Evolutionary conservation across 2,888 invertebrate genomes (phyloP).

Genomic region (Tachina lurida): DNA sequence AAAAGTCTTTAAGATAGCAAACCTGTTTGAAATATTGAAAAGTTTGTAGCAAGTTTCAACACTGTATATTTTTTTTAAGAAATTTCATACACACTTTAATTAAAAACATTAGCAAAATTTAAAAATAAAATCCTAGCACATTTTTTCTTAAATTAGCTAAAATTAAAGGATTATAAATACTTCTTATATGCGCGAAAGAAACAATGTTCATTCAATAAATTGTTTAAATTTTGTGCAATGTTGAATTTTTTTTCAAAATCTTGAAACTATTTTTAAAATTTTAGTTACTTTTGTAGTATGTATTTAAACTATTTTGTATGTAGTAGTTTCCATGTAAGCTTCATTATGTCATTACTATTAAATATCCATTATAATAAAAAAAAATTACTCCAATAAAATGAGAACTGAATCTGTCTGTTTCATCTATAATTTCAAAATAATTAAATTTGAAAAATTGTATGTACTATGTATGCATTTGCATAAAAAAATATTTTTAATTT

Average conservation of each 20-base stretch:
- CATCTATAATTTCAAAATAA: conserved; percentile 37
- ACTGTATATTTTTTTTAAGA: background rate
- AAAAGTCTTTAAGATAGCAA: conserved; percentile 12
- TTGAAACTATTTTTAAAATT: too few relatives aligned
- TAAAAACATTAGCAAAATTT: too few relatives aligned
- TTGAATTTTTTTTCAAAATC: too few relatives aligned
- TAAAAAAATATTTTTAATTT: too few relatives aligned
- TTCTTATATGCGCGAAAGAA: too few relatives aligned
- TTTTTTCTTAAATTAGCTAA: too few relatives aligned
- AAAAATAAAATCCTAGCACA: too few relatives aligned
- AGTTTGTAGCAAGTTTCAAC: background rate
- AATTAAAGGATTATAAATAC: background rate
- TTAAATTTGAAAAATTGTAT: background rate
- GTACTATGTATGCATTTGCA: too few relatives aligned
- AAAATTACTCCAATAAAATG: background rate
- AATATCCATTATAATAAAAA: background rate
- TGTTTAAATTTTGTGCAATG: too few relatives aligned
- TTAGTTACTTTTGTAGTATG: too few relatives aligned
- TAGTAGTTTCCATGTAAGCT: conserved; percentile 6
- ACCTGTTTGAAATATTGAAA: background rate
- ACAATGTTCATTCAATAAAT: too few relatives aligned
- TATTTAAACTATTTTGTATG: background rate
- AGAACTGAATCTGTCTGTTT: conserved; percentile 55
- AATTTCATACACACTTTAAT: background rate
- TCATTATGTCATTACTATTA: background rate